Percentiles rank a stretch among this genome's conserved stretches.
Evolutionary conservation across 2,113 vertebrate genomes (phyloP).

Genomic region (Brachypteracias leptosomus): DNA sequence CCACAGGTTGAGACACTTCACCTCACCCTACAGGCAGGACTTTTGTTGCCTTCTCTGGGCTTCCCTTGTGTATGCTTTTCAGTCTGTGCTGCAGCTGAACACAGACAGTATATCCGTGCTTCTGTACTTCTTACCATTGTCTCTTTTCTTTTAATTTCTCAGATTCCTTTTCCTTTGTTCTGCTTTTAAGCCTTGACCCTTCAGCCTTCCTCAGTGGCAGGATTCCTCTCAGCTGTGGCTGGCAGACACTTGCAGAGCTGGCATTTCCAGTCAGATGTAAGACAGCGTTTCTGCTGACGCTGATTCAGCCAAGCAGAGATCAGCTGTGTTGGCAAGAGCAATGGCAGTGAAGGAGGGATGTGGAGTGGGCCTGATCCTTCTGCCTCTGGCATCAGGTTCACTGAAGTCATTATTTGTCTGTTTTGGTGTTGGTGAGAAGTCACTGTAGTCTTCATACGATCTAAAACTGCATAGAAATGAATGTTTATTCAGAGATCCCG

Average conservation of each 20-base stretch:
- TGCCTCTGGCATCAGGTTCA: background rate
- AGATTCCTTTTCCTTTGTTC: background rate
- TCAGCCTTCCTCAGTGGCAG: background rate
- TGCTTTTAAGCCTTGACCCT: background rate
- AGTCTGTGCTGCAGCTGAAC: background rate
- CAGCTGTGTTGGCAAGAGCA: background rate
- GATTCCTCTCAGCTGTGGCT: background rate
- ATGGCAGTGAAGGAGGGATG: background rate
- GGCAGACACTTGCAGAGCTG: background rate
- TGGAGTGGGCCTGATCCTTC: background rate
- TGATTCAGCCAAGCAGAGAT: background rate
- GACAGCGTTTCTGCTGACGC: background rate
- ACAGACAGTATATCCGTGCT: background rate
- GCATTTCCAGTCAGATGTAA: background rate
- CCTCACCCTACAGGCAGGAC: rapidly evolving
- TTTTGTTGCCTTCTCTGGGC: background rate
- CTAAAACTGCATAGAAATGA: background rate
- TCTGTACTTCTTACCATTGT: background rate
- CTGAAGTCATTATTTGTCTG: background rate
- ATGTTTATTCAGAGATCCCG: background rate
- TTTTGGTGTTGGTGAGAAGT: background rate
- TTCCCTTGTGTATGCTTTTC: rapidly evolving
- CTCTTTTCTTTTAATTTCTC: background rate
- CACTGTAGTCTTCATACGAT: background rate
- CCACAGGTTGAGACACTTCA: background rate